These are phyloP conservation scores for Brachypteracias leptosomus DNA, from an alignment of 2,113 vertebrate genomes.

Conservation along the genomic window DNA sequence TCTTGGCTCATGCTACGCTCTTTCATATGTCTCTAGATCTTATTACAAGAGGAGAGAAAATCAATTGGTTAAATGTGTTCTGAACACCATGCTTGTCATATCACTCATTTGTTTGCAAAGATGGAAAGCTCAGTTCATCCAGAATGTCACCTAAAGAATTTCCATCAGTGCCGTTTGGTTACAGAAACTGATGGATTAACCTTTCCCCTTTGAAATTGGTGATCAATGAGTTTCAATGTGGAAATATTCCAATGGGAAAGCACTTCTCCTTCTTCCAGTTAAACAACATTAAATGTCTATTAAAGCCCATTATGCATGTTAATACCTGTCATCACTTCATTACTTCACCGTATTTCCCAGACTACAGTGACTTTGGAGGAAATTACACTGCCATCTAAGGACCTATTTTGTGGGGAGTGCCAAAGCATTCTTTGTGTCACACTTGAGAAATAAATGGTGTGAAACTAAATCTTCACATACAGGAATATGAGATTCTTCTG, in stretches of 20 bases:
- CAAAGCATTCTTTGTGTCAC: constrained; percentile 27
- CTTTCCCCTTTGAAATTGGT: constrained; percentile 82
- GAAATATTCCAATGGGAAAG: constrained; percentile 79
- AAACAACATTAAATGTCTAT: constrained; percentile 78
- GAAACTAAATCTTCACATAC: constrained; percentile 34
- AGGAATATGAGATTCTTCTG: neutral
- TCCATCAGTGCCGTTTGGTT: constrained; percentile 80
- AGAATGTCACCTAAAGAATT: constrained; percentile 89
- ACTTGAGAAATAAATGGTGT: constrained; percentile 38
- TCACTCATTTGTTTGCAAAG: constrained; percentile 95
- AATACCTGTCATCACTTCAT: constrained; percentile 82
- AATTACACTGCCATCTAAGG: constrained; percentile 44
- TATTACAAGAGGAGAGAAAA: constrained; percentile 96
- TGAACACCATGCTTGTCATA: constrained; percentile 92
- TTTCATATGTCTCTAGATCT: constrained; percentile 93
- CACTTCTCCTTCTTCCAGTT: constrained; percentile 67
- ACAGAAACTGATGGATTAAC: constrained; percentile 91
- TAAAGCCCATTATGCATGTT: constrained; percentile 79
- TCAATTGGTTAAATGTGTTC: constrained; percentile 96
- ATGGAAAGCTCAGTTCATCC: constrained; percentile 85
- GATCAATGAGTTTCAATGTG: constrained; percentile 87
- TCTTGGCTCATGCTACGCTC: constrained; percentile 65
- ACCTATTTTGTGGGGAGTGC: constrained; percentile 18
- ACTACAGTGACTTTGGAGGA: constrained; percentile 50
- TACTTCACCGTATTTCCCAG: constrained; percentile 60